Evolutionary conservation across 2,113 vertebrate genomes (phyloP).

Genomic region (Beaufortia kweichowensis): DNA sequence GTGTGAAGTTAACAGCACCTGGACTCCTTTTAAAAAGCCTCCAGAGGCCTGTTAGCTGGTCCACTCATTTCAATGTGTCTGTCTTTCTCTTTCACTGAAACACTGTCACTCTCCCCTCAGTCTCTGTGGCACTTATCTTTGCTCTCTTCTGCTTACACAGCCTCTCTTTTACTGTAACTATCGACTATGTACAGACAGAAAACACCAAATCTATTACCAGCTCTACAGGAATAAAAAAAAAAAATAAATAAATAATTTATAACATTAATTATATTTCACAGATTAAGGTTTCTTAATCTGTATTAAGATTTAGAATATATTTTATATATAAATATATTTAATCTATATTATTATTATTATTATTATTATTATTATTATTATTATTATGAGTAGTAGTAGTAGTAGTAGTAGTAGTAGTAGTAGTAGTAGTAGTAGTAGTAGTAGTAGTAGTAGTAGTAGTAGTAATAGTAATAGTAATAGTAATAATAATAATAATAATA

Average conservation of each 20-base stretch:
- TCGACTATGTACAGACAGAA: constrained; percentile 19
- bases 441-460: no score
- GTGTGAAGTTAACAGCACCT: constrained; percentile 78
- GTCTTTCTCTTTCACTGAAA: constrained; percentile 60
- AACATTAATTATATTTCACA: no score
- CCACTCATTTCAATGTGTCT: constrained; percentile 82
- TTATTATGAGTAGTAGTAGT: no score
- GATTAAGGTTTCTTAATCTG: no score
- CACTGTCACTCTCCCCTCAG: constrained; percentile 66
- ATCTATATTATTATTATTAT: no score
- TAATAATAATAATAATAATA: no score
- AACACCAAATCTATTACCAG: constrained; percentile 11
- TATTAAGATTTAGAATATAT: no score
- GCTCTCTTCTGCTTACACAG: constrained; percentile 68
- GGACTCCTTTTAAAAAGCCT: constrained; percentile 79
- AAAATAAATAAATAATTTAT: not conserved
- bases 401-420: no score
- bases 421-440: no score
- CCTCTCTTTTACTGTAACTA: constrained; percentile 59
- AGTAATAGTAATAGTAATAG: no score
- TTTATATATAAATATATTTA: no score
- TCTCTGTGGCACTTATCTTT: constrained; percentile 66
- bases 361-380: no score
- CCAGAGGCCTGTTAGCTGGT: constrained; percentile 80
- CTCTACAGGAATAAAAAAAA: not conserved